Evolutionary conservation across 37 sponge, comb jelly and placozoan genomes (phyloP).

Genomic region (Beroe ovata): DNA sequence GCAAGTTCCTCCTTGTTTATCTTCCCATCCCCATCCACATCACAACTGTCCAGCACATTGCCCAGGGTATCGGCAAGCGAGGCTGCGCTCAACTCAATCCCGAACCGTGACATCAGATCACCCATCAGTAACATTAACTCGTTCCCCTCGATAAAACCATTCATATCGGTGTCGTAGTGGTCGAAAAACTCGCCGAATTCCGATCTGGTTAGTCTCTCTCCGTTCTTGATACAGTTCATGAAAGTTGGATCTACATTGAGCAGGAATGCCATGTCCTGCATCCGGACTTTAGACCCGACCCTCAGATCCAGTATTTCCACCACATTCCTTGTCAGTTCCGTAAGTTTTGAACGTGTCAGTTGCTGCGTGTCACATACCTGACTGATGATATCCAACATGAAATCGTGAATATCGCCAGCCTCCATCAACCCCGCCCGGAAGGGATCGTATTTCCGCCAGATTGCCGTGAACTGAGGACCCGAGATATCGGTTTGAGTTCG

Average conservation of each 20-base stretch:
- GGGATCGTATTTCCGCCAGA: conserved; percentile 66
- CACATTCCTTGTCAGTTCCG: conserved; percentile 57
- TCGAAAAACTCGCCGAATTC: conserved; percentile 66
- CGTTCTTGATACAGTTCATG: conserved; percentile 68
- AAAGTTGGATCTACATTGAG: conserved; percentile 57
- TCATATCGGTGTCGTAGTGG: conserved; percentile 67
- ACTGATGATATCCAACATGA: conserved; percentile 56
- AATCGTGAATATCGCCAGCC: conserved; percentile 51
- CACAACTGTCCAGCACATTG: conserved; percentile 54
- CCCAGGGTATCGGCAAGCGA: conserved; percentile 52
- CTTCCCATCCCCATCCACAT: conserved; percentile 67
- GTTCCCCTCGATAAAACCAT: conserved; percentile 65
- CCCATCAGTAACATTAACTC: conserved; percentile 67
- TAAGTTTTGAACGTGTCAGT: conserved; percentile 37
- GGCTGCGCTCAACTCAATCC: conserved; percentile 55
- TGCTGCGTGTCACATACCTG: conserved; percentile 42
- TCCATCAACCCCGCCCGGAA: conserved; percentile 60
- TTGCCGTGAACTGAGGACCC: conserved; percentile 61
- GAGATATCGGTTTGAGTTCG: conserved; percentile 42
- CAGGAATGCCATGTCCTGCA: conserved; percentile 59
- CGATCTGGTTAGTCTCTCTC: conserved; percentile 9
- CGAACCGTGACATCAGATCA: conserved; percentile 55
- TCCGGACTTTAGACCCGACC: conserved; percentile 55
- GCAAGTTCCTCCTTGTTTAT: conserved; percentile 63
- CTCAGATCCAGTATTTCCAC: conserved; percentile 53